A percentile compares a stretch with the other conserved stretches of the same genome.
phyloP scores from a whole-genome alignment of 2,113 vertebrate genomes.

The Entosphenus tridentatus region DNA sequence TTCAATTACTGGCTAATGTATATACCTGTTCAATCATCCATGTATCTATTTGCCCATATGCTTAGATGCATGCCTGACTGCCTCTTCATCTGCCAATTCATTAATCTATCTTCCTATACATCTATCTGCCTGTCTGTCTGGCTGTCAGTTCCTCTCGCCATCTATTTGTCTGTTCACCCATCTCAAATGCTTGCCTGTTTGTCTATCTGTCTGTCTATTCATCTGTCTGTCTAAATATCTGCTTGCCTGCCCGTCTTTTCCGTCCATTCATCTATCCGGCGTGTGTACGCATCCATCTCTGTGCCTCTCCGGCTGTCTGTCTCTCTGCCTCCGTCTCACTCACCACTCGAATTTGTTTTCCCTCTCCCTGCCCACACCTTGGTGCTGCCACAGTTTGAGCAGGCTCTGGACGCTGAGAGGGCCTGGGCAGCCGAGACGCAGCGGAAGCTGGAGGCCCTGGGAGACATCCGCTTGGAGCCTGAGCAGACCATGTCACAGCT shows the following conservation, averaged over 20 bases:
- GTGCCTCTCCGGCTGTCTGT: neutral
- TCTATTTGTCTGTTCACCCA: neutral
- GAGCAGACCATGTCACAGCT: slow-evolving; percentile 84
- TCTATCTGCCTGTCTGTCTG: neutral
- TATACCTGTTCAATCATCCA: neutral
- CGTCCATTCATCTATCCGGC: neutral
- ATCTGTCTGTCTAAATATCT: no score
- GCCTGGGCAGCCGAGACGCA: slow-evolving; percentile 88
- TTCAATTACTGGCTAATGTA: neutral
- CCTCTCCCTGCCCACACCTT: neutral
- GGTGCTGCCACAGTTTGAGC: slow-evolving; percentile 43
- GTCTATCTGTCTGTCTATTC: no score
- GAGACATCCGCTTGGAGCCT: slow-evolving; percentile 71
- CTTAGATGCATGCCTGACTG: no score
- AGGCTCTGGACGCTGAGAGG: slow-evolving; percentile 72
- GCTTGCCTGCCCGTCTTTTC: neutral
- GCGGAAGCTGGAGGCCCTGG: slow-evolving; percentile 58
- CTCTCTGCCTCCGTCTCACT: neutral
- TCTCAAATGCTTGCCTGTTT: neutral
- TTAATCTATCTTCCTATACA: neutral
- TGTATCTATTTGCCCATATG: no score
- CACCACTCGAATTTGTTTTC: neutral
- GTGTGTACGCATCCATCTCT: neutral
- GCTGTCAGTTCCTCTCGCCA: neutral
- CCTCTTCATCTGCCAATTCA: neutral